These are phyloP conservation scores for Euwallacea similis DNA, from an alignment of 1,140 invertebrate species.

Conservation along the genomic window DNA sequence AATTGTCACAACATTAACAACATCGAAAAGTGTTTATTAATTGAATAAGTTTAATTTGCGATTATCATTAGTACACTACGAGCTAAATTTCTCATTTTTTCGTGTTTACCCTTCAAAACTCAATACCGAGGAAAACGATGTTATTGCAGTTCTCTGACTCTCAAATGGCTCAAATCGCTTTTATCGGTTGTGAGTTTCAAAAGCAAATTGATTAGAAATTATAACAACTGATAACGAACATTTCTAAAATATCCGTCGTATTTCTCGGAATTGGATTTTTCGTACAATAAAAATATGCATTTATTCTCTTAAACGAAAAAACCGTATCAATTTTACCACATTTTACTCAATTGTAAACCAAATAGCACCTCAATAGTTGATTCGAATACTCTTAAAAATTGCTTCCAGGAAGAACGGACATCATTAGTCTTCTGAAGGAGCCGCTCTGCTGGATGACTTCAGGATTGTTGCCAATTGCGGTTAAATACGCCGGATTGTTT, in stretches of 20 bases:
- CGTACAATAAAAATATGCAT: not conserved
- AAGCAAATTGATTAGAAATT: conserved; percentile 5
- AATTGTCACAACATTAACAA: conserved; percentile 1
- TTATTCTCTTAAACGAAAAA: not conserved
- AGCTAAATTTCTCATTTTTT: not conserved
- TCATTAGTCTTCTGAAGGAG: conserved; percentile 90
- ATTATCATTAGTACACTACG: not conserved
- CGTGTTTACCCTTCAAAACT: conserved; percentile 21
- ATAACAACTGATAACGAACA: conserved; percentile 37
- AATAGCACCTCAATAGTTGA: not conserved
- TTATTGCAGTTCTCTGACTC: conserved; percentile 25
- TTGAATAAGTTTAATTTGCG: not conserved
- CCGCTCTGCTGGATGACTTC: conserved; percentile 88
- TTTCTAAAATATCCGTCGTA: conserved; percentile 44
- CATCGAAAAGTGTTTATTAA: not conserved
- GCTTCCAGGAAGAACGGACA: conserved; percentile 78
- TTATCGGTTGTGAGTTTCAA: conserved; percentile 36
- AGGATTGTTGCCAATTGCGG: conserved; percentile 54
- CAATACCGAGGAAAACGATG: conserved; percentile 6
- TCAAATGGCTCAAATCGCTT: conserved; percentile 40
- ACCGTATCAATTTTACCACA: not conserved
- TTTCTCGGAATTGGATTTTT: not conserved
- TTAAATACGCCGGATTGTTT: conserved; percentile 47
- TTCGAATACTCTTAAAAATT: conserved; percentile 61
- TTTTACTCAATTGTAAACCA: not conserved